phyloP scores from a whole-genome alignment of 2,888 invertebrate genomes.

The Folsomia manolachei region DNA sequence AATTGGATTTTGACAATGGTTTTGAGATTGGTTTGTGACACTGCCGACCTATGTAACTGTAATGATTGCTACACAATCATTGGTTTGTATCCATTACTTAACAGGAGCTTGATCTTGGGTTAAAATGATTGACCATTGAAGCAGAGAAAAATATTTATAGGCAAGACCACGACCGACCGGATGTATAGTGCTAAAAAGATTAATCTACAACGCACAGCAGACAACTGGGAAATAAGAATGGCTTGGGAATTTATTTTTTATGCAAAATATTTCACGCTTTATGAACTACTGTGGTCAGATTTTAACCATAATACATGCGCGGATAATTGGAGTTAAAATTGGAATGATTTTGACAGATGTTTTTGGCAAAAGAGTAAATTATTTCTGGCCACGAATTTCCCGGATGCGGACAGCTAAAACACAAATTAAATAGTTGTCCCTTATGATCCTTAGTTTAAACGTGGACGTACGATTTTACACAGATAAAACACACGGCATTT shows the following conservation, averaged over 20 bases:
- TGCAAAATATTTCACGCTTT: conserved; percentile 7
- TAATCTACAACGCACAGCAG: not conserved
- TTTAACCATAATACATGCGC: too few species aligned
- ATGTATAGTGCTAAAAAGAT: not conserved
- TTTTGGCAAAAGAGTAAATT: too few species aligned
- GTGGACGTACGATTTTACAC: too few species aligned
- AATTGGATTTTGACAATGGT: not conserved
- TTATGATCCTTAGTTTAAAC: too few species aligned
- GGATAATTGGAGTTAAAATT: too few species aligned
- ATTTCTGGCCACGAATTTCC: not conserved
- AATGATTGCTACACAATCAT: too few species aligned
- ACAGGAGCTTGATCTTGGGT: too few species aligned
- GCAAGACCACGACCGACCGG: too few species aligned
- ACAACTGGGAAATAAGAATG: not conserved
- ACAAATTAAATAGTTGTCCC: not conserved
- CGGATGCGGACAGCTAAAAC: not conserved
- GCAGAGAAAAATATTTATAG: not conserved
- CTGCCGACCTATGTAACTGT: not conserved
- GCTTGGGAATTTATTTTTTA: not conserved
- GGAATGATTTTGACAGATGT: too few species aligned
- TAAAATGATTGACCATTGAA: not conserved
- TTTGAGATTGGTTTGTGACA: not conserved
- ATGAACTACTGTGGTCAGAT: conserved; percentile 10
- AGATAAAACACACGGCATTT: too few species aligned
- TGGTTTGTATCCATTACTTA: too few species aligned